These are phyloP conservation scores for Arion vulgaris DNA, from an alignment of 1,140 invertebrate species.

Conservation along the genomic window DNA sequence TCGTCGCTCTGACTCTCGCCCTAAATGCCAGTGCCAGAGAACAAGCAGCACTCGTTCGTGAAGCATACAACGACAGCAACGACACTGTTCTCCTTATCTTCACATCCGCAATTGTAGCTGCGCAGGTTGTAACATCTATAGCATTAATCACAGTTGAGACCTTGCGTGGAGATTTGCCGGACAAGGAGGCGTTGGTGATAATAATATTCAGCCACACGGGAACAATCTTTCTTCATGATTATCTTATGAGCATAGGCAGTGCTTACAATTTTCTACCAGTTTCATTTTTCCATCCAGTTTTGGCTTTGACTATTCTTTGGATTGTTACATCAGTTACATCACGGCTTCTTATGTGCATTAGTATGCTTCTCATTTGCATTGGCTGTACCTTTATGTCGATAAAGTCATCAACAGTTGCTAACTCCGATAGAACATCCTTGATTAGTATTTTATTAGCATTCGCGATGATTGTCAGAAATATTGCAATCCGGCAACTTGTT, in stretches of 20 bases:
- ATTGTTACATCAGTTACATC: constrained; percentile 22
- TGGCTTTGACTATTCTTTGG: constrained; percentile 12
- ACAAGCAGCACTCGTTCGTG: constrained; percentile 20
- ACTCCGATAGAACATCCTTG: constrained; percentile 17
- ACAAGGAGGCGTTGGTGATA: constrained; percentile 31
- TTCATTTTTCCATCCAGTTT: constrained; percentile 10
- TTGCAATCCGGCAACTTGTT: constrained; percentile 32
- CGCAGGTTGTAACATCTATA: background rate
- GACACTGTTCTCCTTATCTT: constrained; percentile 20
- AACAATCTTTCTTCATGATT: constrained; percentile 20
- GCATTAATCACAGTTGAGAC: background rate
- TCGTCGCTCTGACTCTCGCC: constrained; percentile 17
- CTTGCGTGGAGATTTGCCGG: constrained; percentile 2
- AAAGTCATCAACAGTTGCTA: background rate
- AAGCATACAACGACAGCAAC: constrained; percentile 26
- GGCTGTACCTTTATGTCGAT: constrained; percentile 32
- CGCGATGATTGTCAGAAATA: constrained; percentile 36
- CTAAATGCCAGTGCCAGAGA: constrained; percentile 24
- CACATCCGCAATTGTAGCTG: background rate
- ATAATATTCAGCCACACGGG: constrained; percentile 16
- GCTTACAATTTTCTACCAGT: background rate
- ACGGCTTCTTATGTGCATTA: background rate
- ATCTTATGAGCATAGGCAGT: constrained; percentile 19
- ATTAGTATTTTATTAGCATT: constrained; percentile 12
- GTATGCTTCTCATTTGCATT: background rate